These are phyloP conservation scores for Gallinago stenura DNA, from an alignment of 2,797 vertebrate species.

Conservation along the genomic window DNA sequence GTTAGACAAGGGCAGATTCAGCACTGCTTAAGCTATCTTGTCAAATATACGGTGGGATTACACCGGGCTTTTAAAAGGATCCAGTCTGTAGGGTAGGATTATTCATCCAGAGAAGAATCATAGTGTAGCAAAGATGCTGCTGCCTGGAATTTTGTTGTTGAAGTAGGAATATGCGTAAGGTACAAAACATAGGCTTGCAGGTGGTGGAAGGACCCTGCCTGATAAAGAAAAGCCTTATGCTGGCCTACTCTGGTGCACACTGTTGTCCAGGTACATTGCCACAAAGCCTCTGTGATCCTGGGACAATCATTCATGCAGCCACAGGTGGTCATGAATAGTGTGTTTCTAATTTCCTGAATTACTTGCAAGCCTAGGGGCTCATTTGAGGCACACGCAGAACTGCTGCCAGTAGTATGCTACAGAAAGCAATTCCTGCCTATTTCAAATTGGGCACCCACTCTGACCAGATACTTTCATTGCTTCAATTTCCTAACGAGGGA, in stretches of 20 bases:
- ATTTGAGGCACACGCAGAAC: background rate
- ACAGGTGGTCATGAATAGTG: background rate
- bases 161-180: background rate
- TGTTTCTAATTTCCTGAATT: slow-evolving; percentile 25
- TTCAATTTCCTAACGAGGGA: background rate
- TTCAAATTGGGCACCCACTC: background rate
- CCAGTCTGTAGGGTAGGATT: background rate
- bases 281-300: background rate
- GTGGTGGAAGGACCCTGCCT: background rate
- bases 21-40: fast-evolving
- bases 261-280: background rate
- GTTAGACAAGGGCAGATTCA: background rate
- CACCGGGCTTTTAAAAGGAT: background rate
- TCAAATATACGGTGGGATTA: background rate
- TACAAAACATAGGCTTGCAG: background rate
- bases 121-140: background rate
- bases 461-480: slow-evolving; percentile 39
- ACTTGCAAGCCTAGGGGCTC: background rate
- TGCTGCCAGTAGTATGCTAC: background rate
- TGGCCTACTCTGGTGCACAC: background rate
- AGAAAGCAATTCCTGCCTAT: background rate
- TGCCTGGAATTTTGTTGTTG: background rate
- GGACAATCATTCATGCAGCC: background rate
- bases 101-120: background rate
- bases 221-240: background rate